Evolutionary conservation across 2,797 vertebrate genomes (phyloP), one percentile per base, ranked within the genome.

Genomic region (Rhynchotus rufescens): DNA sequence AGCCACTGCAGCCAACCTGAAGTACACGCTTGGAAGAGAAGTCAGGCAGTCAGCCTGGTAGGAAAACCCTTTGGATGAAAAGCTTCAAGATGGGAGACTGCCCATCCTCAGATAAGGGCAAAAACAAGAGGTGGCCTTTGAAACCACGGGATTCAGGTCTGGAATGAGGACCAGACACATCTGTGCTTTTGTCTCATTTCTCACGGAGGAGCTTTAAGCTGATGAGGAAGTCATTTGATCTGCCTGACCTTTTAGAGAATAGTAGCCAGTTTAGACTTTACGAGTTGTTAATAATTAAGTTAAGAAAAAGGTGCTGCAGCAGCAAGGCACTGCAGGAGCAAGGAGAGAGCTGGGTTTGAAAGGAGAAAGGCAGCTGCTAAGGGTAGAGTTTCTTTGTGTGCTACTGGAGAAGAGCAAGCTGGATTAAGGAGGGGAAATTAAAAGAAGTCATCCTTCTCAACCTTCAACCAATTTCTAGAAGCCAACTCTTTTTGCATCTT

Each of bases 231-330:
- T 80, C 56, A 94, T 92, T 87, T 90, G 86, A 93, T 86, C 83
- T 90, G 65, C n/a, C 65, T 92, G 92, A 94, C 96, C 87, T 97
- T 96, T 93, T 54, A 32, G 49, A 92, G n/a, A 90, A 87, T 84
- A 94, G 93, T 89, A 74, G 25, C 77, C 94, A 84, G 88, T 76
- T 94, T 78, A 78, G 68, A 79, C 74, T 78, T 86, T 89, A 82
- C 72, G 75, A 82, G 64, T 92, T 79, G 47, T 78, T 92, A 93
- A 83, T 80, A 88, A 93, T 90, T 87, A 73, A 62, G 87, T 91
- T 88, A 64, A 84, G 69, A 38, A 83, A 34, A 82, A 94, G 92
- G 73, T 88, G 66, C 72, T 88, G 30, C 44, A 90, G n/a, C 22
- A 81, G 40, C 32, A 77, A 80, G 65, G 40, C 79, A 67, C 11